Conservation (phyloP, 1,140 invertebrate genomes). For the Melitaea cinxia region DNA sequence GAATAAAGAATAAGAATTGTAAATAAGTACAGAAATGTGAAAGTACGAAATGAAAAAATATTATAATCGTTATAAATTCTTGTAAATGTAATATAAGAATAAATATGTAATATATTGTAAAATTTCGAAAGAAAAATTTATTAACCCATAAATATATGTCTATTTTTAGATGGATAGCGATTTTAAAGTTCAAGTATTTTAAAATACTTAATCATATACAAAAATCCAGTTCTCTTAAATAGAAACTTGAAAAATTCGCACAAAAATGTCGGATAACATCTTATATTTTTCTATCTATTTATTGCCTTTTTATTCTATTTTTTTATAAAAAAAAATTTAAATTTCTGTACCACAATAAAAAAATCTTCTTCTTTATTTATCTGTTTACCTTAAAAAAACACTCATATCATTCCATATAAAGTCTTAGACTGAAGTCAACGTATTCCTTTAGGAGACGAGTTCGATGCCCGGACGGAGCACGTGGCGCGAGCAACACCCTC, state of each 20-base stretch:
- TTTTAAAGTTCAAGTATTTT: not conserved
- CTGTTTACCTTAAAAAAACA: not conserved
- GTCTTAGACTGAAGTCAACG: slow-evolving; percentile 36
- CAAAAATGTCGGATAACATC: not conserved
- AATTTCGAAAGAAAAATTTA: too few relatives aligned
- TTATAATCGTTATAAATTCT: too few relatives aligned
- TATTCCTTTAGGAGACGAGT: slow-evolving; percentile 65
- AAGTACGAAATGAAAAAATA: too few relatives aligned
- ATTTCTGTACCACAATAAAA: too few relatives aligned
- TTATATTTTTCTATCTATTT: not conserved
- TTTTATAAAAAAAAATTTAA: not conserved
- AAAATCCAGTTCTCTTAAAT: not conserved
- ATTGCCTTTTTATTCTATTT: not conserved
- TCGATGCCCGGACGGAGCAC: slow-evolving; percentile 61
- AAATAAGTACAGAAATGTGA: too few relatives aligned
- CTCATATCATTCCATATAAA: slow-evolving; percentile 22
- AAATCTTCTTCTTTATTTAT: not conserved
- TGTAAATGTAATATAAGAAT: too few relatives aligned
- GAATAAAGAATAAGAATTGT: too few relatives aligned
- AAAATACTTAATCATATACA: not conserved
- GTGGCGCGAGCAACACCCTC: slow-evolving; percentile 62
- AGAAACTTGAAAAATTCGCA: not conserved
- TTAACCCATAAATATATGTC: too few relatives aligned
- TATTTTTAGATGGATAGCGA: not conserved
- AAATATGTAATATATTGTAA: too few relatives aligned